A percentile compares a stretch with the other conserved stretches of the same genome.
These are phyloP conservation scores for Peromyscus californicus DNA, from an alignment of 2,113 vertebrate genomes.

Conservation along the genomic window DNA sequence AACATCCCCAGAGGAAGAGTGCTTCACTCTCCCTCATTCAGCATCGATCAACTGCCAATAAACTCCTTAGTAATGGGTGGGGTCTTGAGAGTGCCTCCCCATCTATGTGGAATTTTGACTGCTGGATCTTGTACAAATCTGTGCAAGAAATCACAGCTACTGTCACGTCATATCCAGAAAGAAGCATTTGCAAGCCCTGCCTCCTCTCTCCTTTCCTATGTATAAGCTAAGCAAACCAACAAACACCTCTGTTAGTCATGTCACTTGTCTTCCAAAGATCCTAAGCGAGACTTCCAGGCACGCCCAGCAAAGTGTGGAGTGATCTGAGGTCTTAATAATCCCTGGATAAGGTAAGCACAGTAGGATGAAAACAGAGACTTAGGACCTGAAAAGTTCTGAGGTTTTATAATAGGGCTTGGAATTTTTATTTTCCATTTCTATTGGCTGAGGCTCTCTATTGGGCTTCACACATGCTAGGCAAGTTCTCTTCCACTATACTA, in stretches of 20 bases:
- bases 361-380: not conserved
- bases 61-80: not conserved
- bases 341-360: not conserved
- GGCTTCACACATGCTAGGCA: not conserved
- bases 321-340: not conserved
- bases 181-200: not conserved
- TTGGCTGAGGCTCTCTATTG: not conserved
- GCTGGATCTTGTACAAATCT: not conserved
- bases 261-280: not conserved
- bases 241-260: conserved; percentile 38
- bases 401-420: not conserved
- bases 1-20: not conserved
- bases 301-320: not conserved
- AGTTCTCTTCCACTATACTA: not conserved
- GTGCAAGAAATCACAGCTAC: too few relatives aligned
- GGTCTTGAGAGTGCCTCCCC: too few relatives aligned
- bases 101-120: not conserved
- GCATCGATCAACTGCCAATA: not conserved
- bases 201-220: not conserved
- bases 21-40: not conserved
- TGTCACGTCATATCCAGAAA: not conserved
- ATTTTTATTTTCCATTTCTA: not conserved
- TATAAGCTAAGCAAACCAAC: not conserved
- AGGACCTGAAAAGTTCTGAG: not conserved
- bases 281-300: not conserved